These are phyloP conservation scores for Dioctria rufipes DNA, from an alignment of 2,888 invertebrate species.

Conservation along the genomic window DNA sequence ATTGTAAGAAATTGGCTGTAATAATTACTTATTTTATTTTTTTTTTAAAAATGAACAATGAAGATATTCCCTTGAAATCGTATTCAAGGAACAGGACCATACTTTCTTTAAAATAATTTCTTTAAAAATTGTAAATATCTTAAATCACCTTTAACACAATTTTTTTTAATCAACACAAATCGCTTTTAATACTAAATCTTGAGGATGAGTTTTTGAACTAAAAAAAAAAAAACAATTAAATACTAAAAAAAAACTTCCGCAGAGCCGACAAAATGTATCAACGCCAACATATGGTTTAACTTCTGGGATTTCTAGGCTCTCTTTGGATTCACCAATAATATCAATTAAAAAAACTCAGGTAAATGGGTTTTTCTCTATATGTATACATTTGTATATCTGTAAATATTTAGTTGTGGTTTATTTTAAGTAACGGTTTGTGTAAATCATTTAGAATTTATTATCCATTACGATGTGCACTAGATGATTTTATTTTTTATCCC, in stretches of 20 bases:
- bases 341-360: slow-evolving; percentile 71
- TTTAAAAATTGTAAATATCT: too few species aligned
- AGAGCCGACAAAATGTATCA: slow-evolving; percentile 71
- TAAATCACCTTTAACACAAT: too few species aligned
- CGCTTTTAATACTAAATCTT: too few species aligned
- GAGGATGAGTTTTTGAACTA: slow-evolving; percentile 20
- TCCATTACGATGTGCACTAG: not conserved
- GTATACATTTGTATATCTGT: not conserved
- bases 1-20: too few species aligned
- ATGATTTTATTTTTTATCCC: slow-evolving; percentile 13
- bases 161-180: too few species aligned
- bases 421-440: slow-evolving; percentile 6
- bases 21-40: too few species aligned
- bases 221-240: not conserved
- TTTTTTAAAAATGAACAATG: too few species aligned
- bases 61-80: too few species aligned
- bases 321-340: slow-evolving; percentile 68
- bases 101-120: too few species aligned
- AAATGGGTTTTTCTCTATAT: slow-evolving; percentile 61
- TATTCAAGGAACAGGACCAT: too few species aligned
- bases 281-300: slow-evolving; percentile 69
- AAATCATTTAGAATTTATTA: not conserved
- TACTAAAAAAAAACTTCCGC: slow-evolving; percentile 55
- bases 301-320: slow-evolving; percentile 68
- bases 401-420: slow-evolving; percentile 7